Percentiles rank a stretch among this genome's conserved stretches.
phyloP scores from a whole-genome alignment of 2,797 vertebrate genomes.

The Anas georgica region DNA sequence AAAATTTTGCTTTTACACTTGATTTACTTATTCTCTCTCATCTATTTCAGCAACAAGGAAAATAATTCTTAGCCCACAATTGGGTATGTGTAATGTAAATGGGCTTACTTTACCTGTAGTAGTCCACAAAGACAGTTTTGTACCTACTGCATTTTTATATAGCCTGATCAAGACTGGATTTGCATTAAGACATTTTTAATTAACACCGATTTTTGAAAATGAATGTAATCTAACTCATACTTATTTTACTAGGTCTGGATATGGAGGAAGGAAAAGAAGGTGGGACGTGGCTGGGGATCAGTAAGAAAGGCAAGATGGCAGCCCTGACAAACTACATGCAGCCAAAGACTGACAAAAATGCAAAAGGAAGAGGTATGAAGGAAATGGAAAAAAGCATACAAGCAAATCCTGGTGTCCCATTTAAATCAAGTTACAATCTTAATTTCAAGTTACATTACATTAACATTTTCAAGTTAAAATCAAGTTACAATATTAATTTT shows the following conservation, averaged over 20 bases:
- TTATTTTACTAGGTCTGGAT: slow-evolving; percentile 85
- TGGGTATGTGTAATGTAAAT: not conserved
- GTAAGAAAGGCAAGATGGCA: slow-evolving; percentile 89
- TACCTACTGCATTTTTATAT: not conserved
- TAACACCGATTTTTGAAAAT: not conserved
- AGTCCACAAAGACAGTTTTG: not conserved
- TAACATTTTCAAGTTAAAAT: not conserved
- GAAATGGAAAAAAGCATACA: not conserved
- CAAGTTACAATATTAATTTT: not conserved
- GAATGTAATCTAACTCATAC: not conserved
- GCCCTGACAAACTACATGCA: slow-evolving; percentile 96
- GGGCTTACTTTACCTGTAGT: not conserved
- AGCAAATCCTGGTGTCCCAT: not conserved
- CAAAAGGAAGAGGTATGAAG: slow-evolving; percentile 89
- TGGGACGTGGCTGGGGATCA: slow-evolving; percentile 96
- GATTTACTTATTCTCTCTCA: not conserved
- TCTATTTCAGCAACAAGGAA: not conserved
- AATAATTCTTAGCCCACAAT: not conserved
- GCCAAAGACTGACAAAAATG: slow-evolving; percentile 80
- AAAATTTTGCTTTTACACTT: not conserved
- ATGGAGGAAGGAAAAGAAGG: slow-evolving; percentile 93
- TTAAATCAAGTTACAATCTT: not conserved
- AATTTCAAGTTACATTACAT: not conserved
- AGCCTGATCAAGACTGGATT: not conserved
- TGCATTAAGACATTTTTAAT: not conserved